phyloP scores from a whole-genome alignment of 1,140 invertebrate species.

The Ephestia elutella region DNA sequence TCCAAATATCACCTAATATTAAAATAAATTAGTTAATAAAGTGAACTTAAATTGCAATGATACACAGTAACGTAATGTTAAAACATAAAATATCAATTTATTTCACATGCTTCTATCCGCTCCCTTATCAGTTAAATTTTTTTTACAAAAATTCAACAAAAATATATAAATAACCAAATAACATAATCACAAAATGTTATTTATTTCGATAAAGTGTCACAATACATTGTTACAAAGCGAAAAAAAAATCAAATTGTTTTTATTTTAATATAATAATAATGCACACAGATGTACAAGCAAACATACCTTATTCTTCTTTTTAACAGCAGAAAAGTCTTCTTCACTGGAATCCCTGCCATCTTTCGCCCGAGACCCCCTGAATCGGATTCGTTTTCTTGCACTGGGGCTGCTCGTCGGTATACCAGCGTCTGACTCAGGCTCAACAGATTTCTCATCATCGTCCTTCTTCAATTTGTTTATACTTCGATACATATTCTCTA shows the following conservation, averaged over 20 bases:
- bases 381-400: slow-evolving; percentile 45
- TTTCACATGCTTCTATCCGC: no score
- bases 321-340: slow-evolving; percentile 43
- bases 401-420: slow-evolving; percentile 42
- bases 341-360: slow-evolving; percentile 50
- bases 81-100: neutral
- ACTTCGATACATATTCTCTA: slow-evolving; percentile 22
- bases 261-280: no score
- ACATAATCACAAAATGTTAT: neutral
- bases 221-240: no score
- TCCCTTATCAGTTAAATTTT: no score
- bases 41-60: slow-evolving; percentile 7
- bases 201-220: slow-evolving; percentile 2
- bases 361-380: slow-evolving; percentile 58
- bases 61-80: neutral
- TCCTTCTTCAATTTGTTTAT: slow-evolving; percentile 43
- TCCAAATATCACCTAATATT: slow-evolving; percentile 46
- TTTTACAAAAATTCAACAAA: neutral
- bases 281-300: neutral
- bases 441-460: slow-evolving; percentile 55
- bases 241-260: no score
- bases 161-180: neutral
- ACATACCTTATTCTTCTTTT: slow-evolving; percentile 59
- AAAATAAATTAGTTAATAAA: slow-evolving; percentile 25
- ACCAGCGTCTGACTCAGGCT: slow-evolving; percentile 51